Base-by-base conservation (phyloP, 2,797 vertebrate species). In the Erpetoichthys calabaricus region DNA sequence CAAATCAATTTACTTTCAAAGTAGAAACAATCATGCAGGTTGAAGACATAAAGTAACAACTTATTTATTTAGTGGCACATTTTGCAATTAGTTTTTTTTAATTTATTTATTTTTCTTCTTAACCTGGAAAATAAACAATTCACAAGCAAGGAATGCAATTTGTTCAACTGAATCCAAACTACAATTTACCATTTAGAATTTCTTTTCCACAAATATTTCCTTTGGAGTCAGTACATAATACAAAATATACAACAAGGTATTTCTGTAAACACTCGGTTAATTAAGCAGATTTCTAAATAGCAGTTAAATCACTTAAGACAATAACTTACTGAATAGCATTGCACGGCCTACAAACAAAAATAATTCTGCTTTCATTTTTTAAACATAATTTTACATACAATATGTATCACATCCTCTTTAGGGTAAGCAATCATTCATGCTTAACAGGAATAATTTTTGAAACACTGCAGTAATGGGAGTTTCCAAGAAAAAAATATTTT, bases 31-130 rank as follows among this genome's bases (percentile, higher is more conserved):
- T 25, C 25, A 25, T 25, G 25, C 47, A 49, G 47, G 7, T 49
- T 25, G 25, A 25, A 25, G 25, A 25, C 25, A 6, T 1, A 7
- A 82, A 83, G 78, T 80, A 80, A 86, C 82, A 84, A 88, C 88
- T 86, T 84, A 88, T 86, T 92, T 88, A 89, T 90, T 92, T 85
- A 87, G 82, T 88, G 88, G 86, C 84, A 88, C 82, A 82, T 77
- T 87, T 75, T 84, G 83, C 81, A 86, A 85, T 81, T 82, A 87
- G 79, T 89, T 86, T 85, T 83, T 84, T 59, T 86, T 74, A 79
- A 80, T 82, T 75, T 80, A 77, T 73, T 70, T 74, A 74, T 62
- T 65, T 74, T 73, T 64, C 66, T 7, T 62, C 61, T 69, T 61
- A 75, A 66, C 70, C 65, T 78, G 77, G 53, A 57, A 77, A 78